phyloP scores from a whole-genome alignment of 2,113 vertebrate species.

The Peromyscus maniculatus region DNA sequence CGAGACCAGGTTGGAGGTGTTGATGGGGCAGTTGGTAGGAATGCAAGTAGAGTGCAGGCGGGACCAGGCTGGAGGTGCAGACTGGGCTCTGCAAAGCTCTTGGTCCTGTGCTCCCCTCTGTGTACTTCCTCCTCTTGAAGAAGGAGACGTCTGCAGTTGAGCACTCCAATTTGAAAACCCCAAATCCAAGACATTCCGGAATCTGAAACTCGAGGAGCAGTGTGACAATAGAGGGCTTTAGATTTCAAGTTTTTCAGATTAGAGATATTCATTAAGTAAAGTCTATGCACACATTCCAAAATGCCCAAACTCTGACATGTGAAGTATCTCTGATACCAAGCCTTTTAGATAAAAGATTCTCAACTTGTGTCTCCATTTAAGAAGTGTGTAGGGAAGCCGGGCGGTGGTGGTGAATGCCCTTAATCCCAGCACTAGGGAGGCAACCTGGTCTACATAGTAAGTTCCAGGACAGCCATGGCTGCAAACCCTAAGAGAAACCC shows the following conservation, averaged over 20 bases:
- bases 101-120: not conserved
- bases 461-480: too few species aligned
- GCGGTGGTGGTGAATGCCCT: not conserved
- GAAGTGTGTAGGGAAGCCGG: not conserved
- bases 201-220: not conserved
- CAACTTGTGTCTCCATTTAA: slow-evolving; percentile 7
- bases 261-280: not conserved
- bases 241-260: not conserved
- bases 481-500: too few species aligned
- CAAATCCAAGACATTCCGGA: not conserved
- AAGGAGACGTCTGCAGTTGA: not conserved
- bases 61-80: not conserved
- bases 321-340: not conserved
- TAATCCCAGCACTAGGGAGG: not conserved
- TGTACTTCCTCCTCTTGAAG: not conserved
- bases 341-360: not conserved
- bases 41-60: not conserved
- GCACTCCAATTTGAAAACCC: not conserved
- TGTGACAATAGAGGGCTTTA: not conserved
- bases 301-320: not conserved
- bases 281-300: not conserved
- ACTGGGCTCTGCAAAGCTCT: not conserved
- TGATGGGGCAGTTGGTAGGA: not conserved
- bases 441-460: too few species aligned
- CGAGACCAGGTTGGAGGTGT: not conserved